Base-by-base conservation (phyloP, 2,113 vertebrate genomes). In the Rutilus rutilus region DNA sequence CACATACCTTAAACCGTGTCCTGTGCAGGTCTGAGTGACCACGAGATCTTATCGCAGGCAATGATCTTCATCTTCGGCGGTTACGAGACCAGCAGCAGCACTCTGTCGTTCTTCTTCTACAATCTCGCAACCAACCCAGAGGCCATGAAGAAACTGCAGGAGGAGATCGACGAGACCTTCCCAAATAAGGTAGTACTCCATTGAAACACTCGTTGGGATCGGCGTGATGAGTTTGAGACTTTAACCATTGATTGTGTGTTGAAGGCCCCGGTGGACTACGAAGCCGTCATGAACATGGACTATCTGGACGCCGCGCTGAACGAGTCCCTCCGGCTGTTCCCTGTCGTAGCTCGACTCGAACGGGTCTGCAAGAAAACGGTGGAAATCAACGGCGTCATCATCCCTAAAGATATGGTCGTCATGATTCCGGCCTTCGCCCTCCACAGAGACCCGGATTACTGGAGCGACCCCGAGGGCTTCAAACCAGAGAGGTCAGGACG, bases 291-390 rank as follows among this genome's bases (percentile, higher is more conserved):
- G 78, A 92, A 96, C 88, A 95, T 97, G 96, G 95, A 97, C 3
- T 97, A 96, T 85, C 91, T 98, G 5, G 94, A 97, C 19, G 96
- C 95, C 93, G 96, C 95, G 17, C 30, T 97, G 83, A 96, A 92
- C 0, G 95, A 98, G 89, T 82, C 91, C 1, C 88, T 95, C 54
- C 87, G 94, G 19, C 85, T 97, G 10, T 97, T 86, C 15, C 96
- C 96, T 0, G 0, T 73, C 0, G 82, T 0, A 0, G 84, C 21
- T 0, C 89, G 94, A 5, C 0, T 96, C 0, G 92, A 96, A 6
- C 94, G 96, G 64, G 1, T 95, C 12, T 93, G 96, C 86, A 97
- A 97, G 91, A 85, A 93, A 71, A 94, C 94, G 0, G 91, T 96
- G 78, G 95, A 97, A 79, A 17, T 97, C 8, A 91, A 84, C 0